phyloP scores from a whole-genome alignment of 2,113 vertebrate genomes.

The Astatotilapia flaviijosephi region DNA sequence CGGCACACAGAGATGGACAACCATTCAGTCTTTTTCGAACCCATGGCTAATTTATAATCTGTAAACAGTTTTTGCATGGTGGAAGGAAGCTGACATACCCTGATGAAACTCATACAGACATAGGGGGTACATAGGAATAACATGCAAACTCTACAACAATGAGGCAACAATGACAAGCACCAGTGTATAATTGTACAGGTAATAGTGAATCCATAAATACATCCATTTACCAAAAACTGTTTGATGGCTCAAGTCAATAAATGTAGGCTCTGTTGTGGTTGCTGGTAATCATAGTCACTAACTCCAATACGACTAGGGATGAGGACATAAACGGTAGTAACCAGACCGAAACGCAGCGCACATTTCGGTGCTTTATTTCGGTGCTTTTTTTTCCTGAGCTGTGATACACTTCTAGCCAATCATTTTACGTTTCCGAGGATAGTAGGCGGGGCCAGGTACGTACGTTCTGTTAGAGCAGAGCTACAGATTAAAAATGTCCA shows the following conservation, averaged over 20 bases:
- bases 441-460: no score
- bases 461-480: no score
- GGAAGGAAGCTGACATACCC: not conserved
- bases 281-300: not conserved
- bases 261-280: not conserved
- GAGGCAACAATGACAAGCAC: not conserved
- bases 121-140: not conserved
- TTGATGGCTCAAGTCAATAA: not conserved
- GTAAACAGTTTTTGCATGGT: not conserved
- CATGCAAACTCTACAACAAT: not conserved
- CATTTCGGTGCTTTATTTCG: no score
- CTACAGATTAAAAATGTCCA: no score
- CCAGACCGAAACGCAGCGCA: no score
- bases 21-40: not conserved
- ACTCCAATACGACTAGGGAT: not conserved
- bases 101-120: not conserved
- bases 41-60: not conserved
- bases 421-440: no score
- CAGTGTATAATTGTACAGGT: not conserved
- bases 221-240: not conserved
- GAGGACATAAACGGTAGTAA: no score
- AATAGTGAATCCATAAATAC: not conserved
- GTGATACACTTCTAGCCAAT: no score
- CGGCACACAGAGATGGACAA: not conserved
- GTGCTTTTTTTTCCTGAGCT: no score